Conservation (phyloP, 2,888 invertebrate species). For the Melitaea athalia region DNA sequence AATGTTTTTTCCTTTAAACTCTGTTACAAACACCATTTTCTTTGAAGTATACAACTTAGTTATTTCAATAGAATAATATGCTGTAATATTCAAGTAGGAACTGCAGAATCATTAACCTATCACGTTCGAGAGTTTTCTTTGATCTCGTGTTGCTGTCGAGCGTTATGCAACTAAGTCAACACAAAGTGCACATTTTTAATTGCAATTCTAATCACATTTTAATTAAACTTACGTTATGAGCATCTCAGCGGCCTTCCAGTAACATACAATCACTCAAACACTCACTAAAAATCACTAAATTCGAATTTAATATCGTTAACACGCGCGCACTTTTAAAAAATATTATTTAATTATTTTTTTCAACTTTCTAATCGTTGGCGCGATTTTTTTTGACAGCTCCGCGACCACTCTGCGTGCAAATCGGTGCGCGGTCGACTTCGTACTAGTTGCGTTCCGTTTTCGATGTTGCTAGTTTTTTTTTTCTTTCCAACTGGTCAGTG, state of each 20-base stretch:
- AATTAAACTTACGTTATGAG: constrained; percentile 76
- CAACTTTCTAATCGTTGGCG: constrained; percentile 73
- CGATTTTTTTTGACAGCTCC: constrained; percentile 37
- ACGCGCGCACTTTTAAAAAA: constrained; percentile 52
- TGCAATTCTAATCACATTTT: constrained; percentile 50
- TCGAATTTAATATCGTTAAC: constrained; percentile 43
- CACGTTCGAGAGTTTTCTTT: constrained; percentile 6
- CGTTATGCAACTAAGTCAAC: constrained; percentile 5
- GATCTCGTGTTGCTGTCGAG: not conserved
- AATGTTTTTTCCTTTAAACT: too few relatives aligned
- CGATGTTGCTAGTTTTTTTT: constrained; percentile 49
- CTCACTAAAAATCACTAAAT: constrained; percentile 55
- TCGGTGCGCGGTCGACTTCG: constrained; percentile 60
- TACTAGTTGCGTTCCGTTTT: constrained; percentile 61
- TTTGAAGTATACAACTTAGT: not conserved
- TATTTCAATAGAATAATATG: not conserved
- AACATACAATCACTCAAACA: constrained; percentile 68
- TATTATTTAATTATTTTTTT: constrained; percentile 45
- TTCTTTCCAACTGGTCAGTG: constrained; percentile 52
- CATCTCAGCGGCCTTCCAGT: constrained; percentile 61
- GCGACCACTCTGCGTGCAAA: constrained; percentile 54
- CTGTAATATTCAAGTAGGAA: not conserved
- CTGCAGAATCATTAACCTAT: not conserved
- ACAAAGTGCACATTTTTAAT: constrained; percentile 42
- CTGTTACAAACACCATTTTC: not conserved